Evolutionary conservation across 2,113 vertebrate genomes (phyloP).

Genomic region (Myotis brandtii): DNA sequence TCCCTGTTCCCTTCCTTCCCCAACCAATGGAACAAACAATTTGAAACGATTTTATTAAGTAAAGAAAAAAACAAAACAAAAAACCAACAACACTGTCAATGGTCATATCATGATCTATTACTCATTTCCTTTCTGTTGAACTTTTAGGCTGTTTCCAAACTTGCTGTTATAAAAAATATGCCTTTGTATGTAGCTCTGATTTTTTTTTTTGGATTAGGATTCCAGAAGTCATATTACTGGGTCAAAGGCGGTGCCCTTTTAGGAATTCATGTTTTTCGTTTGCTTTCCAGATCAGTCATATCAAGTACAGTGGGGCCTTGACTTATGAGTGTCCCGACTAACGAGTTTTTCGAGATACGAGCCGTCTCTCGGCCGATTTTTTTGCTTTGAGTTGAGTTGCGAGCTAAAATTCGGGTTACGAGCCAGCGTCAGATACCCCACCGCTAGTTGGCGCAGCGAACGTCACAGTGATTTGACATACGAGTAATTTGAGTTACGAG

Average conservation of each 20-base stretch:
- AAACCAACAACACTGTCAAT: background rate
- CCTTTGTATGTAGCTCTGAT: background rate
- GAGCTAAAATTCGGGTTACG: too few relatives aligned
- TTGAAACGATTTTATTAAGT: background rate
- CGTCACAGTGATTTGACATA: too few relatives aligned
- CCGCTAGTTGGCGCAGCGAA: too few relatives aligned
- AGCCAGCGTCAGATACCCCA: too few relatives aligned
- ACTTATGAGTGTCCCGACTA: too few relatives aligned
- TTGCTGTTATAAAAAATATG: background rate
- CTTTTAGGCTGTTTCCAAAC: background rate
- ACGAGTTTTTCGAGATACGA: too few relatives aligned
- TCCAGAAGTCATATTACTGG: background rate
- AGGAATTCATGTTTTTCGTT: background rate
- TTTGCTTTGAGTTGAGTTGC: too few relatives aligned
- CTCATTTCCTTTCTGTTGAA: background rate
- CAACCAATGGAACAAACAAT: background rate
- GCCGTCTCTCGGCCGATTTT: too few relatives aligned
- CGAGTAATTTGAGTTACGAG: too few relatives aligned
- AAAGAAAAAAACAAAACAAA: too few relatives aligned
- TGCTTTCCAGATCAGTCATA: background rate
- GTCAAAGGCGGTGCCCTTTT: background rate
- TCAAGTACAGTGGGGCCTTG: too few relatives aligned
- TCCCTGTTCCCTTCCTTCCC: fast-evolving
- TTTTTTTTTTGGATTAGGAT: background rate
- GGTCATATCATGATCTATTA: background rate